Evolutionary conservation across 2,113 vertebrate species (phyloP).

Genomic region (Gobiocypris rarus): DNA sequence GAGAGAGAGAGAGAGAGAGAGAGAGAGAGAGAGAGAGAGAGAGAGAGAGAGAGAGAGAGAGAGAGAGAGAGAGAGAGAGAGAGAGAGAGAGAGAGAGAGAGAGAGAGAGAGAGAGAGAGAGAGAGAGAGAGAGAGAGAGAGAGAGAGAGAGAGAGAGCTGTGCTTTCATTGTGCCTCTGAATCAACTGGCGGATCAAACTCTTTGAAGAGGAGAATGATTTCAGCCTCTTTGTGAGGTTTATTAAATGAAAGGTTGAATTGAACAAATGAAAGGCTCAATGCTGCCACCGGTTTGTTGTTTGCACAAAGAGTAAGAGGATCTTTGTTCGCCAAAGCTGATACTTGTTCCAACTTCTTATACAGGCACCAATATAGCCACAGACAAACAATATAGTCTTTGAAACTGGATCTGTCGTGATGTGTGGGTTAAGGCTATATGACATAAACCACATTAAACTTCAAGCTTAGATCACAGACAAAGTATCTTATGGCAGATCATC

Average conservation of each 20-base stretch:
- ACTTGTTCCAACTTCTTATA: conserved; percentile 4
- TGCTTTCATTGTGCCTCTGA: neutral
- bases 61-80: neutral
- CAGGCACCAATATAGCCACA: neutral
- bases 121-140: neutral
- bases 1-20: neutral
- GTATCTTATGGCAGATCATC: neutral
- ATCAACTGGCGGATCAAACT: conserved; percentile 18
- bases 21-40: neutral
- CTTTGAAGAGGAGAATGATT: conserved; percentile 41
- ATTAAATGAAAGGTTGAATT: conserved; percentile 25
- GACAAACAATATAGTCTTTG: conserved; percentile 10
- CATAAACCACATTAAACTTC: neutral
- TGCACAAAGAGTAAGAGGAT: conserved; percentile 23
- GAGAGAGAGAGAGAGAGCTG: neutral
- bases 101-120: neutral
- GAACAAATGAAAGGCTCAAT: neutral
- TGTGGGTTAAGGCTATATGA: conserved; percentile 19
- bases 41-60: neutral
- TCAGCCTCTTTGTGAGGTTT: neutral
- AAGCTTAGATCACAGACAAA: neutral
- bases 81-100: neutral
- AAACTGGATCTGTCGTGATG: neutral
- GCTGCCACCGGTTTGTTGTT: conserved; percentile 30
- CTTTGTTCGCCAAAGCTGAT: neutral